A percentile compares a stretch with the other conserved stretches of the same genome.
These are phyloP conservation scores for Perithous albicinctus DNA, from an alignment of 2,888 invertebrate genomes.

Conservation along the genomic window DNA sequence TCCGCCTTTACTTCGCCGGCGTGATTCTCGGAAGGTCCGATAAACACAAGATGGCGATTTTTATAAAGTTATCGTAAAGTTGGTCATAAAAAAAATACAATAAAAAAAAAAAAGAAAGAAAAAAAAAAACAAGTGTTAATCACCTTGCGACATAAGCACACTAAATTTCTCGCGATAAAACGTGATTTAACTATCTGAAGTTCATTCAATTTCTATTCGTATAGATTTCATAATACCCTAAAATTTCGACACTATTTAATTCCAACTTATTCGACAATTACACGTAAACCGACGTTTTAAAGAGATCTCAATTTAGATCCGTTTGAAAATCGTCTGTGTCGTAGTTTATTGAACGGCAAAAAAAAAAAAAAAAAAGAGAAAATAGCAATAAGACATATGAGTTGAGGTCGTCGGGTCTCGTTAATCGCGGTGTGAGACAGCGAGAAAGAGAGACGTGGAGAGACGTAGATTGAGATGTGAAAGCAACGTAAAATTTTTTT, in stretches of 20 bases:
- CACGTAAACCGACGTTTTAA: too few relatives aligned
- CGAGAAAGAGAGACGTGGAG: too few relatives aligned
- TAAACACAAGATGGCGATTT: conserved; percentile 14
- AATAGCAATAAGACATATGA: not conserved
- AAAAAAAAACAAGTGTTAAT: not conserved
- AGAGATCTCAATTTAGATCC: not conserved
- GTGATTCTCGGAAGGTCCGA: not conserved
- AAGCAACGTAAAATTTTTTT: too few relatives aligned
- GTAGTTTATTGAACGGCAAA: not conserved
- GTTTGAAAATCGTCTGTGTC: not conserved
- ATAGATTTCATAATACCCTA: not conserved
- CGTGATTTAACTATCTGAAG: not conserved
- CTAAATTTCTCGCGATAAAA: not conserved
- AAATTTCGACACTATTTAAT: not conserved
- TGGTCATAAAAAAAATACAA: too few relatives aligned
- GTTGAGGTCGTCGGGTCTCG: conserved; percentile 11
- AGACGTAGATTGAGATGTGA: too few relatives aligned
- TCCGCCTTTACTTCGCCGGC: not conserved
- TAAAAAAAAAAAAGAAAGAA: too few relatives aligned
- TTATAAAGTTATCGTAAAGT: not conserved
- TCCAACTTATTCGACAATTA: not conserved
- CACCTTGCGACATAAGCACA: not conserved
- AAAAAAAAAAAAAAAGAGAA: too few relatives aligned
- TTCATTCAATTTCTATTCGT: not conserved
- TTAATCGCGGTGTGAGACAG: conserved; percentile 3